These are phyloP conservation scores for Lepilemur septentrionalis DNA, from an alignment of 2,797 vertebrate species.

Conservation along the genomic window DNA sequence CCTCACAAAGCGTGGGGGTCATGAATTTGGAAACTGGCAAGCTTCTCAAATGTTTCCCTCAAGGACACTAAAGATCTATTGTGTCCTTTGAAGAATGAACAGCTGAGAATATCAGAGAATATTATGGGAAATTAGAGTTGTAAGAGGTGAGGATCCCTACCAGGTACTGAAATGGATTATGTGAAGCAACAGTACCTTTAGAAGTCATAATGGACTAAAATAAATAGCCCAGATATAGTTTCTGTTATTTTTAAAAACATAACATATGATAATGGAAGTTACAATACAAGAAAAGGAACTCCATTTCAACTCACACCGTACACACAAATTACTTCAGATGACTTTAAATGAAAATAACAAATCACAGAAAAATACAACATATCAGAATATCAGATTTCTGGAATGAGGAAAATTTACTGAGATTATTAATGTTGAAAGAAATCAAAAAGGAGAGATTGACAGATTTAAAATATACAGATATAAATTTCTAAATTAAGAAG, in stretches of 20 bases:
- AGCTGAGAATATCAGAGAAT: not conserved
- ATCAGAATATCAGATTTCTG: slow-evolving; percentile 2
- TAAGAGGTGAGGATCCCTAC: not conserved
- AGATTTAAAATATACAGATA: not conserved
- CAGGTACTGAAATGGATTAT: not conserved
- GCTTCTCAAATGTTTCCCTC: not conserved
- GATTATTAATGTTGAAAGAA: not conserved
- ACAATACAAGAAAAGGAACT: not conserved
- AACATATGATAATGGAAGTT: not conserved
- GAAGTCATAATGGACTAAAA: slow-evolving; percentile 1
- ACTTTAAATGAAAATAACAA: not conserved
- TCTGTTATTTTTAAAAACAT: not conserved
- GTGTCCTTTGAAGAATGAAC: not conserved
- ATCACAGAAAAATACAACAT: not conserved
- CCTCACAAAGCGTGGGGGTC: not conserved
- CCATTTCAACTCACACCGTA: not conserved
- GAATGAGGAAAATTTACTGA: not conserved
- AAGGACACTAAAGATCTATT: not conserved
- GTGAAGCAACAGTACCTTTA: not conserved
- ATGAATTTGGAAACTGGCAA: not conserved
- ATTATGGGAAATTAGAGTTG: not conserved
- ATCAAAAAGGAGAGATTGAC: not conserved
- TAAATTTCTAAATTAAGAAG: slow-evolving; percentile 12
- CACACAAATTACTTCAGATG: not conserved
- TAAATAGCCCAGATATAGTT: not conserved